phyloP scores from a whole-genome alignment of 2,113 vertebrate genomes.

The Pithys albifrons region DNA sequence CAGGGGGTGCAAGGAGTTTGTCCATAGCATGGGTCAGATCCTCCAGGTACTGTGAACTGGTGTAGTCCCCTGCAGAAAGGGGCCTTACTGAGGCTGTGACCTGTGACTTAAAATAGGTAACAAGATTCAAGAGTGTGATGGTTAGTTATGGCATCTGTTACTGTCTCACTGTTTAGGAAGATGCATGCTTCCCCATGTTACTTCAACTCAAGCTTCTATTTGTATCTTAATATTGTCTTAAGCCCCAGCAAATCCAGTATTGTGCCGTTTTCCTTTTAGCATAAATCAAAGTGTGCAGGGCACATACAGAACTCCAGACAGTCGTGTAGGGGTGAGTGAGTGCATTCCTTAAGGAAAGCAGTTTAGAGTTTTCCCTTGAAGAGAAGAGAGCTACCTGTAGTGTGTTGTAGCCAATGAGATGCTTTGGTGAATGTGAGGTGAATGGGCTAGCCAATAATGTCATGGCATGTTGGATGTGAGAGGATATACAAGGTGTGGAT shows the following conservation, averaged over 20 bases:
- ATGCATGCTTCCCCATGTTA: not conserved
- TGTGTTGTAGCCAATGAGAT: no score
- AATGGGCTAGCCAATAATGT: no score
- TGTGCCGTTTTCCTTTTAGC: not conserved
- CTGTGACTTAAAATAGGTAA: not conserved
- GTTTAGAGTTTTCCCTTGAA: no score
- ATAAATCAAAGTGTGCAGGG: not conserved
- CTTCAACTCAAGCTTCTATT: not conserved
- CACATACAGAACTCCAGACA: not conserved
- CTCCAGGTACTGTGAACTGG: fast-evolving
- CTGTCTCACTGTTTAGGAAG: not conserved
- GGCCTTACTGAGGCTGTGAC: not conserved
- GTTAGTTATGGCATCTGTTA: not conserved
- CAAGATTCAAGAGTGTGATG: not conserved
- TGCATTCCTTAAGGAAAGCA: no score
- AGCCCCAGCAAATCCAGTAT: not conserved
- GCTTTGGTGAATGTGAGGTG: no score
- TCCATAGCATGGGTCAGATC: fast-evolving
- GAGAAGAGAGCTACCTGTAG: no score
- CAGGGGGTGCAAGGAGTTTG: fast-evolving
- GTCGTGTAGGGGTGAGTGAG: not conserved
- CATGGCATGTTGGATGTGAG: no score
- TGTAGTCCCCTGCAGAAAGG: not conserved
- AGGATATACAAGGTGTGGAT: no score
- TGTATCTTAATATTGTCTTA: not conserved